phyloP scores from a whole-genome alignment of 2,797 vertebrate genomes.

The Aphelocoma californica region DNA sequence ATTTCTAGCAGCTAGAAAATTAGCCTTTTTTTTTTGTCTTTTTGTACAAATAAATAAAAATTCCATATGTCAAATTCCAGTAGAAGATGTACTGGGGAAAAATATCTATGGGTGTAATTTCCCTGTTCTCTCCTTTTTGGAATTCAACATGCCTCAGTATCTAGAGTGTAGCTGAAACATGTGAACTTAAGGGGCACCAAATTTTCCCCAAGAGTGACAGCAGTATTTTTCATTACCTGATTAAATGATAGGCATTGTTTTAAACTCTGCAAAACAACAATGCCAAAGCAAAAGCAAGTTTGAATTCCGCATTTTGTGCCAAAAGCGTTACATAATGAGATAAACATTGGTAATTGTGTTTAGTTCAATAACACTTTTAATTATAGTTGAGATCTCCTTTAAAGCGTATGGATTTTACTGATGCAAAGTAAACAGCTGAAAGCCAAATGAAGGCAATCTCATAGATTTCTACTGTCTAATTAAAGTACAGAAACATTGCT shows the following conservation, averaged over 20 bases:
- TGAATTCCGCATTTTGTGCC: neutral
- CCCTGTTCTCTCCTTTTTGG: neutral
- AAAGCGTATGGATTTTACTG: constrained; percentile 66
- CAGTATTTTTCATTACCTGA: neutral
- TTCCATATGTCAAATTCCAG: neutral
- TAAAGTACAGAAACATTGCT: constrained; percentile 41
- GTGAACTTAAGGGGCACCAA: neutral
- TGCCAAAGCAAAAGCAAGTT: neutral
- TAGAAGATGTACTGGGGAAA: neutral
- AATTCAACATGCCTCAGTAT: neutral
- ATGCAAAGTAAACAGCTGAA: constrained; percentile 49
- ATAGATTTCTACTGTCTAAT: constrained; percentile 60
- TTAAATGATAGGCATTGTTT: neutral
- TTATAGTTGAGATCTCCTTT: constrained; percentile 62
- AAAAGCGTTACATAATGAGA: constrained; percentile 38
- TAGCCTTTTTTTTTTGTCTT: fast-evolving
- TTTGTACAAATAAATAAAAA: neutral
- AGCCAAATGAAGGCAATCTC: constrained; percentile 25
- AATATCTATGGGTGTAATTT: neutral
- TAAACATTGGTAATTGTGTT: constrained; percentile 66
- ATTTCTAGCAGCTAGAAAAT: neutral
- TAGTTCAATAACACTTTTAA: constrained; percentile 71
- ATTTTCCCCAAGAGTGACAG: neutral
- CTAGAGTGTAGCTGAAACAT: neutral
- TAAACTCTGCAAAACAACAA: neutral